Evolutionary conservation across 53 echinoderm and acorn worm species (phyloP), one percentile per base, ranked within the genome.

Genomic region (Actinopyga echinites): DNA sequence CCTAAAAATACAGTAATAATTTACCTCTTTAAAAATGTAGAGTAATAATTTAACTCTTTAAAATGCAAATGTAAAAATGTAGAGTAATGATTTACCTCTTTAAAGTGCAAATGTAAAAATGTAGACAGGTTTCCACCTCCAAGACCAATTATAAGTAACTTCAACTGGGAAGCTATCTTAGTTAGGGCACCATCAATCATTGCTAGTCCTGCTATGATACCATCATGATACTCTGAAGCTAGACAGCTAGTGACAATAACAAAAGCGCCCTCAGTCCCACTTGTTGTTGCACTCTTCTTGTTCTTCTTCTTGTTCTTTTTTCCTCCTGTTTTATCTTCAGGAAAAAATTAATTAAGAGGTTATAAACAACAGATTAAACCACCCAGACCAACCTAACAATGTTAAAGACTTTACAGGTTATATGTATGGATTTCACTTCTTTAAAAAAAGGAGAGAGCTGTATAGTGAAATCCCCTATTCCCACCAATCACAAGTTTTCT

Each of bases 51-150:
- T n/a, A n/a, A n/a, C n/a, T n/a, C n/a, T n/a, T n/a, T n/a, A n/a
- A n/a, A 31, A 20, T 62, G 49, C 12, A 62, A 62, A 62, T 24
- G 63, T 4, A 19, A 35, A 69, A 1, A 37, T 33, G 8, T 32
- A 19, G 5, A 65, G 35, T 2, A 21, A 33, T 59, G 2, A 88
- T 86, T n/a, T 77, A 93, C 93, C 79, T 91, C 75, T 56, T 85
- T 88, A 53, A 88, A 93, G 19, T 88, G 88, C 43, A 45, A 71
- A 73, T 93, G 82, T 45, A 93, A 64, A 64, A 91, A 88, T 83
- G 89, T 86, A 8, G 93, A 83, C 3, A 93, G 44, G 56, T 61
- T 77, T 9, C 93, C 93, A 4, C 91, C 93, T 30, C 93, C 93
- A 42, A 91, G 84, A 30, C 93, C 93, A 21, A 93, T 79, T 40